Conservation (phyloP, 1,140 invertebrate species). For the Brevipalpus yothersi region DNA sequence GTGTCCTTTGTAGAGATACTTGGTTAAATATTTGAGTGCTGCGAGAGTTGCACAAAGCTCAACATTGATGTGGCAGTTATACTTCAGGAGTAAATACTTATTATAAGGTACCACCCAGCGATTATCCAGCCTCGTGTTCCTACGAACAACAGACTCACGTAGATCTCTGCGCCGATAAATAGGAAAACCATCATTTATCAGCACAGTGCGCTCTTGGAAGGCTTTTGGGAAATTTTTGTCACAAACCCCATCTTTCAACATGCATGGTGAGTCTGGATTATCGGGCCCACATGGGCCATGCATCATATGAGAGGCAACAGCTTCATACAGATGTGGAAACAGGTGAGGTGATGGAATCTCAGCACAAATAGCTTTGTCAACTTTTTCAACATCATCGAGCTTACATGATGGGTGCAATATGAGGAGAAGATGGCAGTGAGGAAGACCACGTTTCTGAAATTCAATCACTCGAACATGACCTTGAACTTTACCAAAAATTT, state of each 20-base stretch:
- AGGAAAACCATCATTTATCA: neutral
- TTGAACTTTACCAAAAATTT: neutral
- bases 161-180: neutral
- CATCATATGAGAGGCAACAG: constrained; percentile 21
- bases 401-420: neutral
- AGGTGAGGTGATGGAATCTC: constrained; percentile 15
- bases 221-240: neutral
- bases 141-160: neutral
- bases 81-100: constrained; percentile 13
- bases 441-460: constrained; percentile 23
- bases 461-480: constrained; percentile 17
- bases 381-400: neutral
- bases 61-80: constrained; percentile 17
- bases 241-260: too few relatives aligned
- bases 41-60: constrained; percentile 16
- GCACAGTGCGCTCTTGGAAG: neutral
- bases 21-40: constrained; percentile 17
- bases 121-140: constrained; percentile 3
- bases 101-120: constrained; percentile 18
- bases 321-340: too few relatives aligned
- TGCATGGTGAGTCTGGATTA: constrained; percentile 13
- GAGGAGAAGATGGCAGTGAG: constrained; percentile 20
- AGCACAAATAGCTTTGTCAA: constrained; percentile 9
- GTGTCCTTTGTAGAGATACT: constrained; percentile 18
- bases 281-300: constrained; percentile 15